Base-by-base conservation (phyloP, 2,888 invertebrate genomes). In the Megaustenia siamemsis region DNA sequence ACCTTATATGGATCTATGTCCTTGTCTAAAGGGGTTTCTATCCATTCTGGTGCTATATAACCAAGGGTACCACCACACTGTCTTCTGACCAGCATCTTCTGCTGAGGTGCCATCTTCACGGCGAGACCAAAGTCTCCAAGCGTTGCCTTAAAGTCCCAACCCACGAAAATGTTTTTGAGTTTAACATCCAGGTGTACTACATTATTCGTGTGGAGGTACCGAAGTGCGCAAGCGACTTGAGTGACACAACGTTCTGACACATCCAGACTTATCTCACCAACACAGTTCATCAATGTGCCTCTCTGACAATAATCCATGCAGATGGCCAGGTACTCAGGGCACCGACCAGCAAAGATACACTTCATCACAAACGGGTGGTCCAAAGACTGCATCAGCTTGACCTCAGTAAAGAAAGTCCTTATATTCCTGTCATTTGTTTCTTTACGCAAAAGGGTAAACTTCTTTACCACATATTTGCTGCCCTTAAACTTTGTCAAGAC, bases 101-200 rank as follows among this genome's bases (percentile, higher is more conserved):
- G 15, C 28, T 56, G 21, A 8, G 53, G 18, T 8, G 35, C 24
- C 10, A 76, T 3, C 35, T 53, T 10, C 5, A 28, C 2, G 1
- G 53, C 35, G 1, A 76, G 53, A 35, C 76, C 76, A 38, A 76
- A 76, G 56, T 76, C 76, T 35, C 76, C 76, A 2, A 76, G 35
- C 5, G 38, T 24, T 3, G 76, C 76, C 35, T 56, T 76, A 12
- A 32, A 32, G n/a, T 6, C 56, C 53, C 12, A 10, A 35, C 56
- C 56, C 35, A 76, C 3, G n/a, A 76, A 56, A 56, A 76, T 56
- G 21, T 76, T 76, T 6, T 53, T 38, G 28, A 76, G 18, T 35
- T 76, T 76, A 12, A 76, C 76, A 24, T 76, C 76, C 0, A 49
- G 24, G 24, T 76, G 76, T 4, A 35, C 76, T 10, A 56, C 18